A percentile compares a stretch with the other conserved stretches of the same genome.
phyloP scores from a whole-genome alignment of 1,140 invertebrate species.

The Leptoteleia sp. region DNA sequence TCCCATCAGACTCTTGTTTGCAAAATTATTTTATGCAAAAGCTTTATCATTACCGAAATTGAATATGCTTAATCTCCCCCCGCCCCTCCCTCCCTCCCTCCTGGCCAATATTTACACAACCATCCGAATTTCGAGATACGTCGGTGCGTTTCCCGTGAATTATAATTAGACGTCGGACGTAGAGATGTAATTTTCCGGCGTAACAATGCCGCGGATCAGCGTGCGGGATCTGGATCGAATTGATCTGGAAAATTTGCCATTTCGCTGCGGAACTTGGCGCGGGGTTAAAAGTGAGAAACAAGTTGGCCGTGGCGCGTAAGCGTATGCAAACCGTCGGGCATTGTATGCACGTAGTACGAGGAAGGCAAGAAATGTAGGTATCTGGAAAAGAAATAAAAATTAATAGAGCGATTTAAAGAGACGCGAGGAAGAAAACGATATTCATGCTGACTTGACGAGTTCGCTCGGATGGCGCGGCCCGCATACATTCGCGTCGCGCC shows the following conservation, averaged over 20 bases:
- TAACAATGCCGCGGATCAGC: constrained; percentile 20
- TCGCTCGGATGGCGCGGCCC: constrained; percentile 30
- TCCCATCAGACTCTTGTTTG: too few species aligned
- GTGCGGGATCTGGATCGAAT: constrained; percentile 28
- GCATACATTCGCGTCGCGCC: constrained; percentile 32
- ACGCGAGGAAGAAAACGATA: constrained; percentile 47
- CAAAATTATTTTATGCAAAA: too few species aligned
- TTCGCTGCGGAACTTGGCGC: constrained; percentile 22
- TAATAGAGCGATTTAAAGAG: constrained; percentile 65
- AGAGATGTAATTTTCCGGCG: constrained; percentile 34
- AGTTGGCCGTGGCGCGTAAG: constrained; percentile 9
- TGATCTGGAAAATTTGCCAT: constrained; percentile 49
- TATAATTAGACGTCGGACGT: background rate
- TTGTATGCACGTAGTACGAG: constrained; percentile 53
- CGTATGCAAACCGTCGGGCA: constrained; percentile 45
- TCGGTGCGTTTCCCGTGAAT: constrained; percentile 3
- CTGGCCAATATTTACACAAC: too few species aligned
- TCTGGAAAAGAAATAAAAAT: constrained; percentile 63
- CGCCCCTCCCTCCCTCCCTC: too few species aligned
- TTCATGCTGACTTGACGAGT: constrained; percentile 60
- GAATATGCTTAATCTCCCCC: too few species aligned
- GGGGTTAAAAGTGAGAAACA: constrained; percentile 35
- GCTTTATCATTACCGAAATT: too few species aligned
- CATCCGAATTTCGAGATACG: too few species aligned
- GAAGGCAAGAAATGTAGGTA: constrained; percentile 48